These are phyloP conservation scores for Illadopsis cleaveri DNA, from an alignment of 2,113 vertebrate species.

Conservation along the genomic window DNA sequence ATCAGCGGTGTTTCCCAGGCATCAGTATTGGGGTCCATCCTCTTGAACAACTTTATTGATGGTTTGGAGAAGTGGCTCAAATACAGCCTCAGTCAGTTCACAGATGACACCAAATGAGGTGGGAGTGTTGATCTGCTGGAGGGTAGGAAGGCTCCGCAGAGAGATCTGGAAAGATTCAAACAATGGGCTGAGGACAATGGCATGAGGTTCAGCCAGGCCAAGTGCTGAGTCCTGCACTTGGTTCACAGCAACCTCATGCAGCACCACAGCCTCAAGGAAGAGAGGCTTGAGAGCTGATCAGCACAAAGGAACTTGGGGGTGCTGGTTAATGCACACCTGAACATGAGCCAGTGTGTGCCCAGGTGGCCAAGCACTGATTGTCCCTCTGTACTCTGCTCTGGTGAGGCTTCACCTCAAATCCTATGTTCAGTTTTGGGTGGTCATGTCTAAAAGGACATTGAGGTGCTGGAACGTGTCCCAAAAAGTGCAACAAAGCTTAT, in stretches of 20 bases:
- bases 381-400: not conserved
- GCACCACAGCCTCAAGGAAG: not conserved
- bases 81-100: not conserved
- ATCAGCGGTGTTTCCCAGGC: not conserved
- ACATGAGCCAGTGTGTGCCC: not conserved
- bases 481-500: not conserved
- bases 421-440: not conserved
- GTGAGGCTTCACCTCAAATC: not conserved
- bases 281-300: not conserved
- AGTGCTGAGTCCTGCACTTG: not conserved
- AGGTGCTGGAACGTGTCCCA: fast-evolving
- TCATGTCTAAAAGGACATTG: not conserved
- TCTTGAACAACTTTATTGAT: not conserved
- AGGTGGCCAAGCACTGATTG: not conserved
- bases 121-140: not conserved
- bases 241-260: not conserved
- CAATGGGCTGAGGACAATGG: not conserved
- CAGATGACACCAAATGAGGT: not conserved
- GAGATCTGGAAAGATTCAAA: not conserved
- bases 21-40: fast-evolving
- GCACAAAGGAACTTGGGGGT: not conserved
- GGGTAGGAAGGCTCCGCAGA: not conserved
- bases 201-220: not conserved
- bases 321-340: not conserved
- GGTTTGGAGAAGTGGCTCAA: not conserved